Evolutionary conservation across 1,140 invertebrate species (phyloP).

Genomic region (Manduca sexta): DNA sequence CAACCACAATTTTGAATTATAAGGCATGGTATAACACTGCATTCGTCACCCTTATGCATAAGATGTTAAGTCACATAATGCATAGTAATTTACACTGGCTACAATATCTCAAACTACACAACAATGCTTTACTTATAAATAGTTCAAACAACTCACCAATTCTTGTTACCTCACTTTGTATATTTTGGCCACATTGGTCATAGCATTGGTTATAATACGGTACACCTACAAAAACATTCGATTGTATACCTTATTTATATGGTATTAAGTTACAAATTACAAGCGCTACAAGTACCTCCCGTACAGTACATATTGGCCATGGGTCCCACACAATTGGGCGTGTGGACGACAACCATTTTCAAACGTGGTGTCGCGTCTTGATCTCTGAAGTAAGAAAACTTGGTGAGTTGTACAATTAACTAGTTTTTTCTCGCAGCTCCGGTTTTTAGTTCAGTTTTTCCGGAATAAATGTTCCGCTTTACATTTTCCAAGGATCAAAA

Average conservation of each 20-base stretch:
- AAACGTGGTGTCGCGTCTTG: constrained; percentile 26
- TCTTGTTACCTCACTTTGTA: constrained; percentile 38
- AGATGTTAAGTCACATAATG: too few species aligned
- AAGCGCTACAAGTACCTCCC: constrained; percentile 35
- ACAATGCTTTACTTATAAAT: too few species aligned
- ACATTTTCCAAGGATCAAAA: too few species aligned
- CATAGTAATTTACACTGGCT: too few species aligned
- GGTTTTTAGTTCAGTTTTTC: too few species aligned
- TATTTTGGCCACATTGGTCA: constrained; percentile 26
- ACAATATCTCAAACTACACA: too few species aligned
- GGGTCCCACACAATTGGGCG: constrained; percentile 33
- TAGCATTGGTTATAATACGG: constrained; percentile 27
- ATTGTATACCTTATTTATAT: constrained; percentile 2
- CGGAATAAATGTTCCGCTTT: too few species aligned
- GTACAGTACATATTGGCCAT: constrained; percentile 31
- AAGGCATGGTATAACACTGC: too few species aligned
- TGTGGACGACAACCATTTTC: constrained; percentile 58
- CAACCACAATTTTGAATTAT: too few species aligned
- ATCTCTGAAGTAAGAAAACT: constrained; percentile 52
- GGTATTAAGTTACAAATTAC: not conserved
- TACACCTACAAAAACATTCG: constrained; percentile 33
- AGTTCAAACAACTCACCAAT: constrained; percentile 44
- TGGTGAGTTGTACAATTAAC: constrained; percentile 32
- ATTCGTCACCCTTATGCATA: too few species aligned
- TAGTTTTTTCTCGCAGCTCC: too few species aligned